Evolutionary conservation across 1,140 invertebrate species (phyloP), one percentile per base, ranked within the genome.

Genomic region (Colletes gigas): DNA sequence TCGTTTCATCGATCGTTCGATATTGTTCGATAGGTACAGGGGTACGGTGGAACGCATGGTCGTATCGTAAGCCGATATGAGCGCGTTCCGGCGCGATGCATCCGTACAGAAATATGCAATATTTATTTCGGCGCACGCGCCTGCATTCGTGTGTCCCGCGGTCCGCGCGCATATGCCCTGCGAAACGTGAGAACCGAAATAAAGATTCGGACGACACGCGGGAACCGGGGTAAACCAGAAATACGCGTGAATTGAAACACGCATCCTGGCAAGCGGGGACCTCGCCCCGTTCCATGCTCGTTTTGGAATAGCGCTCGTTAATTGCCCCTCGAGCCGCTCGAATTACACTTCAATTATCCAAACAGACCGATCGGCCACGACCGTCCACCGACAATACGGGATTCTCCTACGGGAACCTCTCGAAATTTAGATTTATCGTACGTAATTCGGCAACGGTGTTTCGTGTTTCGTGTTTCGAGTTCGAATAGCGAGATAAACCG

Each of bases 151-250:
- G 55, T 15, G 60, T 30, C 62, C 50, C 68, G 68, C 66, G 59
- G 41, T 70, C 57, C 62, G 19, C 78, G 50, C 65, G 71, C 73
- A 60, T 55, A 71, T 59, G 78, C 67, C 83, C 44, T 66, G 41
- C 83, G 83, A 87, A 88, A 88, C 80, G 86, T 88, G 86, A 88
- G 85, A 88, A 87, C 86, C 80, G 80, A 88, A 88, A 88, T 85
- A 88, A 88, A 88, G 81, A 85, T 84, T 87, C 75, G 82, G 78
- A 78, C 84, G 84, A 83, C 74, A 78, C 83, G 84, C 83, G 83
- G 75, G 84, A 67, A 68, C 68, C 82, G 62, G 62, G 72, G 66
- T 76, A 73, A 68, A 82, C 82, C 86, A 87, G 79, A 88, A 88
- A 88, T 88, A 87, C 76, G 83, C 82, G 77, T 73, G 80, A 67